Evolutionary conservation across 2,113 vertebrate species (phyloP), one percentile per base, ranked within the genome.

Genomic region (Calyptommatus sinebrachiatus): DNA sequence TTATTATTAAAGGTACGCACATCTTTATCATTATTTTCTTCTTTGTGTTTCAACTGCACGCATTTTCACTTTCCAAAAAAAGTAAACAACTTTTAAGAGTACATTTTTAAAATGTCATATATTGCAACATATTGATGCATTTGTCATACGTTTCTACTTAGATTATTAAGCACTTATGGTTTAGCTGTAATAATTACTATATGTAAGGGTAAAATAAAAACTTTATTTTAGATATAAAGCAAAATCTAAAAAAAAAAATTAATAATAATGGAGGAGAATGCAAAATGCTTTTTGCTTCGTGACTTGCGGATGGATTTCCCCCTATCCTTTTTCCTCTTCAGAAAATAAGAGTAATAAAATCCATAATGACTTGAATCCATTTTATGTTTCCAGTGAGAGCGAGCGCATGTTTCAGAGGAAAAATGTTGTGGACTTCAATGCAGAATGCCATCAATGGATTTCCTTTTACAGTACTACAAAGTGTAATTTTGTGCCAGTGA

Each of bases 401-500:
- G 95, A 68, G 95, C 97, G 97, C 97, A 97, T 97, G 97, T 96
- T 93, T 66, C 65, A 94, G 93, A 96, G 91, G 86, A 91, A 91
- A 93, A 89, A 84, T n/a, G 79, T 90, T 94, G 96, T 94, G 91
- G 91, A 93, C 96, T 95, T 95, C 94, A 95, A 89, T 94, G 92
- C 93, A 95, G 94, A 95, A 94, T 95, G 93, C 94, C 92, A 94
- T 90, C 92, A 83, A 89, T 92, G 89, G 89, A 94, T 96, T 95
- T 96, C 90, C 94, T 96, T 96, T 96, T 91, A 41, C 35, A 41
- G 35, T 41, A 94, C 96, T 96, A 95, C 96, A 95, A 96, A 96
- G 95, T 97, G 97, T 98, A 94, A 96, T 97, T 97, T 97, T 96
- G 97, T 99, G 97, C 96, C 96, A 93, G 97, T 98, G 96, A 95